Conservation (phyloP, 2,797 vertebrate species). For the Sebastolobus altivelis region DNA sequence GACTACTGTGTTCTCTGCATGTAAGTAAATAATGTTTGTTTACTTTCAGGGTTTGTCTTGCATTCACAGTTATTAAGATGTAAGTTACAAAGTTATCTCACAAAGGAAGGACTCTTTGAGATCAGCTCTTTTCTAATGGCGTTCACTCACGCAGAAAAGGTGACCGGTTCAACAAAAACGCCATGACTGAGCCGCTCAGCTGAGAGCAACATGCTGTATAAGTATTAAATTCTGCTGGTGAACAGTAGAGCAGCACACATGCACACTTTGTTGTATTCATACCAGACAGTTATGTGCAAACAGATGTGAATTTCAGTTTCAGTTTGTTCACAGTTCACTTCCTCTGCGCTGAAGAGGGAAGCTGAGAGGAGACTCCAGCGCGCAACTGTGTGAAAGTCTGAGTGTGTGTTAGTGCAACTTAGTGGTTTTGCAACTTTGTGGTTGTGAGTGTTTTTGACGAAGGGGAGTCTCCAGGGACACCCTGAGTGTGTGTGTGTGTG, state of each 20-base stretch:
- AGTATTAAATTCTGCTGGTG: constrained; percentile 12
- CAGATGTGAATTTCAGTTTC: constrained; percentile 79
- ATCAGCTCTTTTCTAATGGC: not conserved
- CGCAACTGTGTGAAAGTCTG: constrained; percentile 48
- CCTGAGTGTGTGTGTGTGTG: constrained; percentile 52
- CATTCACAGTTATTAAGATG: not conserved
- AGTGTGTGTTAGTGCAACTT: constrained; percentile 62
- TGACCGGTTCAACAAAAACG: not conserved
- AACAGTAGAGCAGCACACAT: not conserved
- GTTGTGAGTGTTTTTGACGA: constrained; percentile 71
- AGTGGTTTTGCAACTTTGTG: constrained; percentile 72
- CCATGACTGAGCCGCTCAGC: not conserved
- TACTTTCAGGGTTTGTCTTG: constrained; percentile 31
- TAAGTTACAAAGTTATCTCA: not conserved
- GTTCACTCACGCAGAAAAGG: not conserved
- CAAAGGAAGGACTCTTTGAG: not conserved
- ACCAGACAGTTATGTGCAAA: constrained; percentile 30
- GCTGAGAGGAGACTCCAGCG: constrained; percentile 79
- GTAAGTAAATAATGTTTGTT: constrained; percentile 13
- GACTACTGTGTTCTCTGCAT: not conserved
- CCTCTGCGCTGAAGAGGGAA: constrained; percentile 80
- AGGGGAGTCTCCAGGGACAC: constrained; percentile 87
- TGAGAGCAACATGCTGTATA: not conserved
- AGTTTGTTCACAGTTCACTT: constrained; percentile 72
- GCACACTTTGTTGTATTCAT: not conserved